Base-by-base conservation (phyloP, 2,113 vertebrate species). In the Tylochromis polylepis region DNA sequence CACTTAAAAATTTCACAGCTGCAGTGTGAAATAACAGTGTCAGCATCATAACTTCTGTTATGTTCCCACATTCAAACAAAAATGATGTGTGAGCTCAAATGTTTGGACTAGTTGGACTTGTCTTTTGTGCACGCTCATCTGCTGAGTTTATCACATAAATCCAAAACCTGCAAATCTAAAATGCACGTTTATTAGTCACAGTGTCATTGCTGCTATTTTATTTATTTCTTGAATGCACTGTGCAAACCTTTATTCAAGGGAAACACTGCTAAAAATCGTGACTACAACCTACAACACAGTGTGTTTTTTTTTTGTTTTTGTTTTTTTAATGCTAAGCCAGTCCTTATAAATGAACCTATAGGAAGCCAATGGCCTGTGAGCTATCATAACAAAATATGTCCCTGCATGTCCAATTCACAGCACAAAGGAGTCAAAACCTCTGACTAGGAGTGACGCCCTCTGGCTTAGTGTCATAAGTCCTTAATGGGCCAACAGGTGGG, bases 401-500 rank as follows among this genome's bases (percentile, higher is more conserved):
- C 15, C 29, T 65, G 67, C 72, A 43, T 88, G 41, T 75, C 51
- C 51, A 81, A 36, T 67, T 46, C 60, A 85, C 31, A 75, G 43
- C 62, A 56, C 36, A 34, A 60, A 84, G 62, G 24, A 18, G 49
- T 70, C 27, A 31, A 80, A 86, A 24, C 41, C 53, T 24, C 2
- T 11, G 34, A 59, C 70, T 36, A 55, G 79, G 79, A 88, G 57
- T 5, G 59, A 85, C 41, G 43, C 83, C 89, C 87, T 79, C 56
- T 78, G 72, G 85, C 85, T 82, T 65, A 4, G 59, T 46, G 79
- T 91, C 84, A 85, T 31, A 24, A 83, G 67, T 83, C 57, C 41
- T 86, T 88, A 90, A 94, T 84, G 87, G 89, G 87, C 84, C 92
- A 94, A 96, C 96, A 96, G 96, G 96, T 96, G 96, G 93, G 92